Evolutionary conservation across 2,888 invertebrate species (phyloP).

Genomic region (Rhimphoctona megacephalus): DNA sequence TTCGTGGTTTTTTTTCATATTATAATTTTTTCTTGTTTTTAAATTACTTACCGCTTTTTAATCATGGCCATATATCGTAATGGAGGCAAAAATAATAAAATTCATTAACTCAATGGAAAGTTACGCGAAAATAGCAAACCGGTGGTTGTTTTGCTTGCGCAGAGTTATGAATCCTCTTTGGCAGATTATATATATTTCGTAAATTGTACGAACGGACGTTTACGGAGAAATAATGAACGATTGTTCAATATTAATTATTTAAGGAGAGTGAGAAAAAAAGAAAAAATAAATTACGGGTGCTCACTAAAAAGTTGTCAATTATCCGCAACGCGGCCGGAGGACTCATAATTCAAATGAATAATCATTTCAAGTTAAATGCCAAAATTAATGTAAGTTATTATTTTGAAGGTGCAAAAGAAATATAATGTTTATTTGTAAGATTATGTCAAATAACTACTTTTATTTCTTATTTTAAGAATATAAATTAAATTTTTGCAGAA

Average conservation of each 20-base stretch:
- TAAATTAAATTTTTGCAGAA: not conserved
- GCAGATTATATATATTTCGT: slow-evolving; percentile 55
- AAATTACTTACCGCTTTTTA: not conserved
- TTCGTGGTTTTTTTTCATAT: not conserved
- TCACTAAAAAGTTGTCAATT: slow-evolving; percentile 7
- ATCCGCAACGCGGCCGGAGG: not conserved
- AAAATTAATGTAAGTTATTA: not conserved
- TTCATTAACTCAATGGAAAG: slow-evolving; percentile 34
- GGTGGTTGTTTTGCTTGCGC: slow-evolving; percentile 30
- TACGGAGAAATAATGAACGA: slow-evolving; percentile 10
- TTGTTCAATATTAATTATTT: slow-evolving; percentile 1
- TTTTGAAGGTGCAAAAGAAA: not conserved
- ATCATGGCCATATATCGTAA: slow-evolving; percentile 1
- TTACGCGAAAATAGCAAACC: slow-evolving; percentile 11
- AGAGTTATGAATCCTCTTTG: slow-evolving; percentile 67
- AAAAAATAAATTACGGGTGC: slow-evolving; percentile 25
- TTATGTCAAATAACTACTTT: not conserved
- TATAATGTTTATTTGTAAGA: not conserved
- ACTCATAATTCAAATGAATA: not conserved
- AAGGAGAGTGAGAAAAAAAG: not conserved
- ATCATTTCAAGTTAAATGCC: not conserved
- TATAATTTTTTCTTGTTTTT: not conserved
- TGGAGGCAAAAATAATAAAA: slow-evolving; percentile 38
- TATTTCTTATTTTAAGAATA: not conserved
- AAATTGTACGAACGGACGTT: slow-evolving; percentile 50